A percentile compares a stretch with the other conserved stretches of the same genome.
These are phyloP conservation scores for Apostichopus japonicus DNA, from an alignment of 35 echinoderm and acorn worm species.

Conservation along the genomic window DNA sequence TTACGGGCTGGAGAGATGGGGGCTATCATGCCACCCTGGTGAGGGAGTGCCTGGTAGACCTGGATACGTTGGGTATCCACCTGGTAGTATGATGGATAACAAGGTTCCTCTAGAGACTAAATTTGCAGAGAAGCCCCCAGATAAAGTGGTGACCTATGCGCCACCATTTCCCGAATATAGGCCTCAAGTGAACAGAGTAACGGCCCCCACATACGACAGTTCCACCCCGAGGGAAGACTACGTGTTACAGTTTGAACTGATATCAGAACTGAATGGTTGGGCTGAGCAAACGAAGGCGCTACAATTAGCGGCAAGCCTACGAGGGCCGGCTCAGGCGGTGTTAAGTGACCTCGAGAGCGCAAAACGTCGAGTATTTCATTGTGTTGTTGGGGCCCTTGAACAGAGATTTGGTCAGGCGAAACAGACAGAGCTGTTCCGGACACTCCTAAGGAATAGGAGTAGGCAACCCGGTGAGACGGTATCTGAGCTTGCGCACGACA, in stretches of 20 bases:
- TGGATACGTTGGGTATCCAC: not conserved
- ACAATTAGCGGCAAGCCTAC: constrained; percentile 51
- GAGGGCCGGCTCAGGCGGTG: constrained; percentile 17
- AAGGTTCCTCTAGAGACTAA: no score
- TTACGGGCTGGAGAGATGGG: not conserved
- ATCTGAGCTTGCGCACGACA: constrained; percentile 9
- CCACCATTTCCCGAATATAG: no score
- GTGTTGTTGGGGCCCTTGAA: not conserved
- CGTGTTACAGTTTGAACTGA: constrained; percentile 18
- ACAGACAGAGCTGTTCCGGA: not conserved
- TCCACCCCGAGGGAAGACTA: not conserved
- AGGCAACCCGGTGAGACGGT: not conserved
- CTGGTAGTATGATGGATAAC: not conserved
- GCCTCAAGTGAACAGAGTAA: not conserved
- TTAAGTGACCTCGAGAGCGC: not conserved
- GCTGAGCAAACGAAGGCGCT: constrained; percentile 36
- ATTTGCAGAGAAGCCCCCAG: no score
- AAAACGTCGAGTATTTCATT: not conserved
- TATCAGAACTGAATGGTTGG: constrained; percentile 37
- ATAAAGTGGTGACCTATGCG: no score
- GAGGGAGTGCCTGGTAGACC: no score
- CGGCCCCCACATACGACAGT: not conserved
- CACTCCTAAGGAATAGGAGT: not conserved
- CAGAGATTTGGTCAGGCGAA: constrained; percentile 2
- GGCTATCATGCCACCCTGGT: not conserved